Percentiles rank a stretch among this genome's conserved stretches.
These are phyloP conservation scores for Parus major DNA, from an alignment of 2,113 vertebrate genomes.

Conservation along the genomic window DNA sequence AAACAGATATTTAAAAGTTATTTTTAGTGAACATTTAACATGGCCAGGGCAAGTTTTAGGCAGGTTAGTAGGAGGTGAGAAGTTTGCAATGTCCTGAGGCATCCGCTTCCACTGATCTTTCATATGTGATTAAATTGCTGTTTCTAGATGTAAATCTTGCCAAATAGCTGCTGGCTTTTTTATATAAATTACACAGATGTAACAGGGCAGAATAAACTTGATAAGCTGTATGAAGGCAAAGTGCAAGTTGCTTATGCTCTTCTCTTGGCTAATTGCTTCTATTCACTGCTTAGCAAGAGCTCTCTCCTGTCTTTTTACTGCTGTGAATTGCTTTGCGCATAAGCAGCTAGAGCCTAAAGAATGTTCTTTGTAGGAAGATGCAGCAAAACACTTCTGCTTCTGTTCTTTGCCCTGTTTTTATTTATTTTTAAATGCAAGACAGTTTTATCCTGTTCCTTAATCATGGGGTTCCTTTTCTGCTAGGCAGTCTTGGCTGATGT, in stretches of 20 bases:
- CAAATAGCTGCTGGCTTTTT: constrained; percentile 46
- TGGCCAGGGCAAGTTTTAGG: constrained; percentile 29
- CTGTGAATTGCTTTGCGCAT: not conserved
- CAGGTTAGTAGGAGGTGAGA: constrained; percentile 46
- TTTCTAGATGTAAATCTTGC: constrained; percentile 41
- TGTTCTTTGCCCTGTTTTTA: not conserved
- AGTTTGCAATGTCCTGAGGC: constrained; percentile 33
- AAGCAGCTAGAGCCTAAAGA: not conserved
- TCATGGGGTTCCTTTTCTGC: not conserved
- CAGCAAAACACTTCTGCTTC: not conserved
- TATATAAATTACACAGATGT: constrained; percentile 23
- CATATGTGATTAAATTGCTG: constrained; percentile 21
- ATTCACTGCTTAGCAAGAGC: not conserved
- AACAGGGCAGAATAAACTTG: constrained; percentile 2
- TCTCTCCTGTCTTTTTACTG: not conserved
- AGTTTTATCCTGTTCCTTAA: not conserved
- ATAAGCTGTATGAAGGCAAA: constrained; percentile 2
- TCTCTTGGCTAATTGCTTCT: constrained; percentile 14
- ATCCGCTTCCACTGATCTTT: not conserved
- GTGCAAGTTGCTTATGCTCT: not conserved
- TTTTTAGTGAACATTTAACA: constrained; percentile 9
- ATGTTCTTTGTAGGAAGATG: not conserved
- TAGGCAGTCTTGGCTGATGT: not conserved
- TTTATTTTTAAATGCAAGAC: not conserved
- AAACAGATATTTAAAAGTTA: constrained; percentile 13